These are phyloP conservation scores for Cyprinodon brontotheroides DNA, from an alignment of 2,113 vertebrate species.

Conservation along the genomic window DNA sequence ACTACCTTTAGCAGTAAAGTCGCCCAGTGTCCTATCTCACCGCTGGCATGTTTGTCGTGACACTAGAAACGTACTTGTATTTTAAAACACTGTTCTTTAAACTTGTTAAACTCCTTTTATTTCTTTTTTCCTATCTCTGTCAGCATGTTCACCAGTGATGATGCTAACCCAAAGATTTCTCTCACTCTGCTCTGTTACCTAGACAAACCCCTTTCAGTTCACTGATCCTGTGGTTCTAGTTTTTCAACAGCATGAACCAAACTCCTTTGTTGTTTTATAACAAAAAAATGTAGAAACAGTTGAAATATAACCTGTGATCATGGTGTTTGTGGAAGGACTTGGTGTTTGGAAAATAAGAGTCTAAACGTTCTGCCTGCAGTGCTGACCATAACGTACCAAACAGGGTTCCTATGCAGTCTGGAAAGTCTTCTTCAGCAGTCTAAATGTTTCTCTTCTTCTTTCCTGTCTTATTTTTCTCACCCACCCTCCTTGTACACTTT, in stretches of 20 bases:
- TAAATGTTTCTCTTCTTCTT: neutral
- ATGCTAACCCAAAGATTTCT: conserved; percentile 31
- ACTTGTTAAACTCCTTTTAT: conserved; percentile 24
- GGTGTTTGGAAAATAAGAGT: conserved; percentile 20
- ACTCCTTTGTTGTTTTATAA: conserved; percentile 35
- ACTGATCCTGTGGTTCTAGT: conserved; percentile 31
- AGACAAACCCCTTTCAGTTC: conserved; percentile 24
- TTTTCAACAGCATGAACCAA: conserved; percentile 59
- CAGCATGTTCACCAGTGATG: conserved; percentile 63
- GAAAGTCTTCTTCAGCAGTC: neutral
- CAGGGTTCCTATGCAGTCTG: neutral
- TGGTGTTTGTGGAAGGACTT: conserved; percentile 33
- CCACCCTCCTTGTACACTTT: neutral
- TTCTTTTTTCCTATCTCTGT: neutral
- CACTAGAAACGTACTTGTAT: conserved; percentile 14
- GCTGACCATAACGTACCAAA: neutral
- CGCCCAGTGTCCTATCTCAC: conserved; percentile 9
- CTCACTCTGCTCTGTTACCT: conserved; percentile 26
- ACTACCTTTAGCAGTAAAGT: conserved; percentile 6
- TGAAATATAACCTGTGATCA: conserved; percentile 9
- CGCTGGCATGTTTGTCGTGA: conserved; percentile 64
- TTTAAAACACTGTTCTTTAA: conserved; percentile 19
- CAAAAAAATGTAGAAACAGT: conserved; percentile 11
- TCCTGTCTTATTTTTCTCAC: neutral
- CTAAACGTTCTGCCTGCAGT: conserved; percentile 20